phyloP scores from a whole-genome alignment of 2,113 vertebrate species.

The Prionailurus bengalensis region DNA sequence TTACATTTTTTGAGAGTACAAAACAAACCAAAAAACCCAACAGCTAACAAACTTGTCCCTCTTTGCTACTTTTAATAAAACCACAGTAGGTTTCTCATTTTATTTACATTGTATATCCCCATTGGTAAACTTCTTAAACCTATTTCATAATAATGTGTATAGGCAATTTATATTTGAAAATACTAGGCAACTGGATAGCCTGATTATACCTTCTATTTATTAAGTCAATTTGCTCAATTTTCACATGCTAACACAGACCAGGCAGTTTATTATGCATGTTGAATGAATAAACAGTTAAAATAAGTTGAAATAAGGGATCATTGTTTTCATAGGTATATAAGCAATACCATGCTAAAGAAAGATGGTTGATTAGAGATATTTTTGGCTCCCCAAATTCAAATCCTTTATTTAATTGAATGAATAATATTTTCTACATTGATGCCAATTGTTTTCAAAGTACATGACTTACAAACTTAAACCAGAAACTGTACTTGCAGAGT shows the following conservation, averaged over 20 bases:
- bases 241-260: neutral
- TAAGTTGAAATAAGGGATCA: conserved; percentile 5
- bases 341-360: neutral
- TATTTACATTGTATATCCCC: neutral
- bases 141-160: neutral
- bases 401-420: neutral
- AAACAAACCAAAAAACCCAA: neutral
- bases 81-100: neutral
- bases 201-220: neutral
- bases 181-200: neutral
- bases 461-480: neutral
- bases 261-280: neutral
- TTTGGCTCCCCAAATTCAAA: neutral
- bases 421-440: neutral
- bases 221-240: neutral
- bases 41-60: neutral
- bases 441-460: neutral
- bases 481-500: neutral
- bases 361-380: neutral
- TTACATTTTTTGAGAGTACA: neutral
- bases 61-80: neutral
- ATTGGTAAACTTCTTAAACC: neutral
- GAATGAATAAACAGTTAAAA: neutral
- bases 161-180: neutral
- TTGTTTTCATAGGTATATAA: neutral